Percentiles rank a stretch among this genome's conserved stretches.
phyloP scores from a whole-genome alignment of 2,113 vertebrate species.

The Psilopsiagon aymara region DNA sequence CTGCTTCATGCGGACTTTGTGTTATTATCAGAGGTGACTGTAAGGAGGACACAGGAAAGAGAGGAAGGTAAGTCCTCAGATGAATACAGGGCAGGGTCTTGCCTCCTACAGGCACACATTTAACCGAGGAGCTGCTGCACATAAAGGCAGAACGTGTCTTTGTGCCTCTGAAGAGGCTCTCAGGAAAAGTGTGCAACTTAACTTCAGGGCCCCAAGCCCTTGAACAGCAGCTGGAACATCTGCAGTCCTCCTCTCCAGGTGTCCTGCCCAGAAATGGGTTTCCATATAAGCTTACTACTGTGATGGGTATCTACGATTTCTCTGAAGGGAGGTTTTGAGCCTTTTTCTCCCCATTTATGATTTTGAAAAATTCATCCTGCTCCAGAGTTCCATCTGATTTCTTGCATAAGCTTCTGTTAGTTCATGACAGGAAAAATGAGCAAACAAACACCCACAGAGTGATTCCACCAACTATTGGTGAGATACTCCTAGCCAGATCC shows the following conservation, averaged over 20 bases:
- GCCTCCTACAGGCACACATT: rapidly evolving
- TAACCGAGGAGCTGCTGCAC: background rate
- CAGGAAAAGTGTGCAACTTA: background rate
- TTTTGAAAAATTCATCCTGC: background rate
- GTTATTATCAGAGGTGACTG: background rate
- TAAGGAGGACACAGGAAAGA: background rate
- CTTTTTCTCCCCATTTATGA: background rate
- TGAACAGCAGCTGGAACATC: background rate
- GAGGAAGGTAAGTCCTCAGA: background rate
- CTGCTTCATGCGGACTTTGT: background rate
- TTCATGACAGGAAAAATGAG: background rate
- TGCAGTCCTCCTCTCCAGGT: background rate
- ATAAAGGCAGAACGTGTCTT: background rate
- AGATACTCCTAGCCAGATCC: background rate
- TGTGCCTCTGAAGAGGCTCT: background rate
- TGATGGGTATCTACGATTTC: background rate
- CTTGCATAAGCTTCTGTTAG: background rate
- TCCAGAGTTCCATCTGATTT: background rate
- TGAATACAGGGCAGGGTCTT: background rate
- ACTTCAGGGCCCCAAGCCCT: background rate
- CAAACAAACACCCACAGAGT: background rate
- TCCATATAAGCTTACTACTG: background rate
- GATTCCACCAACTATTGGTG: background rate
- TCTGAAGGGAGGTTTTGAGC: background rate
- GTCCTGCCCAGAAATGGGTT: background rate